A percentile compares a stretch with the other conserved stretches of the same genome.
Evolutionary conservation across 2,113 vertebrate genomes (phyloP).

Genomic region (Oceanodroma tethys): DNA sequence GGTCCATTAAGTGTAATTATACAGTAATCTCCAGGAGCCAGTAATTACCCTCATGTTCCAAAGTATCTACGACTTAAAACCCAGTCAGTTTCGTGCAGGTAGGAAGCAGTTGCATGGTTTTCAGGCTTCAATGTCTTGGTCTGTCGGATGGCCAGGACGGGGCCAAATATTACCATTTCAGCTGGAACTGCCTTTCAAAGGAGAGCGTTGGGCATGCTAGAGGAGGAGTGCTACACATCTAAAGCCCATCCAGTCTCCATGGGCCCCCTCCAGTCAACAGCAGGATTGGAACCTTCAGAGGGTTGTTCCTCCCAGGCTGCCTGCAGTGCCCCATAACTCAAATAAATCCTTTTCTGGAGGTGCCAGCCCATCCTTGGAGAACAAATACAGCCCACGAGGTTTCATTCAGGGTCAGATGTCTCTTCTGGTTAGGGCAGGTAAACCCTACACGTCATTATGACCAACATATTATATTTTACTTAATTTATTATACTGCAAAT

Average conservation of each 20-base stretch:
- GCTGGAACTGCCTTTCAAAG: not conserved
- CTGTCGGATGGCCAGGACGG: not conserved
- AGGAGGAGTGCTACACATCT: not conserved
- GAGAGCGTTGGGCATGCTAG: fast-evolving
- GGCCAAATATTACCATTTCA: not conserved
- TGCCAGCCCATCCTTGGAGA: not conserved
- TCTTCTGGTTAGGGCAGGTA: not conserved
- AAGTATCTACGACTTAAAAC: conserved; percentile 51
- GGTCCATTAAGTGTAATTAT: conserved; percentile 70
- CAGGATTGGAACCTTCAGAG: not conserved
- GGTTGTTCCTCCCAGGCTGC: not conserved
- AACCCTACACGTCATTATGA: not conserved
- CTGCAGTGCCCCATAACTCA: not conserved
- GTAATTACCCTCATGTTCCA: conserved; percentile 60
- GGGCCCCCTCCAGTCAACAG: not conserved
- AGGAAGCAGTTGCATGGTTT: not conserved
- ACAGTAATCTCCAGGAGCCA: conserved; percentile 57
- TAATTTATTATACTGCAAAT: not conserved
- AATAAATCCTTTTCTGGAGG: not conserved
- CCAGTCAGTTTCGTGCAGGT: not conserved
- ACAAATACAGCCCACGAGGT: not conserved
- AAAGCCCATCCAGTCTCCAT: not conserved
- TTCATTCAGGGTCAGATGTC: not conserved
- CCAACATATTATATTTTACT: not conserved
- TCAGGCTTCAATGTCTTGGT: not conserved